Evolutionary conservation across 2,113 vertebrate species (phyloP).

Genomic region (Callospermophilus lateralis): DNA sequence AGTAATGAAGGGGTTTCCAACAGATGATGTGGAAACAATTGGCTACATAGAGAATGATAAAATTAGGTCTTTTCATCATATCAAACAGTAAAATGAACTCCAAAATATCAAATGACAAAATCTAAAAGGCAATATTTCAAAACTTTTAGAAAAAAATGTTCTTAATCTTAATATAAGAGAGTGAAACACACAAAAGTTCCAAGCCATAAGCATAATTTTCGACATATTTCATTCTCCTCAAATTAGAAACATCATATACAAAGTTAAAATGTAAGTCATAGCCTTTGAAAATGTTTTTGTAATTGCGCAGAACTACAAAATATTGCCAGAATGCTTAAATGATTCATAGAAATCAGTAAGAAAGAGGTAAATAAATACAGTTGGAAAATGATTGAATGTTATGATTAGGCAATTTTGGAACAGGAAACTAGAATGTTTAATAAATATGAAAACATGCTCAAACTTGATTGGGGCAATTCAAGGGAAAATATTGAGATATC

Average conservation of each 20-base stretch:
- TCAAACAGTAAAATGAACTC: background rate
- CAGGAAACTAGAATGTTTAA: background rate
- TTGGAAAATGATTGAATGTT: constrained; percentile 3
- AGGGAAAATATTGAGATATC: background rate
- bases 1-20: background rate
- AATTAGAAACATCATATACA: background rate
- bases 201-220: background rate
- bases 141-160: background rate
- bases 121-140: background rate
- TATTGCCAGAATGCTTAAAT: background rate
- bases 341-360: background rate
- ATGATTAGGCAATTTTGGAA: background rate
- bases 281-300: background rate
- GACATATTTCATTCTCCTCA: background rate
- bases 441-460: background rate
- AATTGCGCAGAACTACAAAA: background rate
- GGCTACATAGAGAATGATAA: background rate
- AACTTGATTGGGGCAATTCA: background rate
- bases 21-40: background rate
- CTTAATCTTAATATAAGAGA: background rate
- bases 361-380: background rate
- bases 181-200: background rate
- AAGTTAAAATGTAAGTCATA: background rate
- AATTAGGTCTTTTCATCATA: background rate
- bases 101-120: background rate